Evolutionary conservation across 2,888 invertebrate genomes (phyloP).

Genomic region (Polyploca ridens): DNA sequence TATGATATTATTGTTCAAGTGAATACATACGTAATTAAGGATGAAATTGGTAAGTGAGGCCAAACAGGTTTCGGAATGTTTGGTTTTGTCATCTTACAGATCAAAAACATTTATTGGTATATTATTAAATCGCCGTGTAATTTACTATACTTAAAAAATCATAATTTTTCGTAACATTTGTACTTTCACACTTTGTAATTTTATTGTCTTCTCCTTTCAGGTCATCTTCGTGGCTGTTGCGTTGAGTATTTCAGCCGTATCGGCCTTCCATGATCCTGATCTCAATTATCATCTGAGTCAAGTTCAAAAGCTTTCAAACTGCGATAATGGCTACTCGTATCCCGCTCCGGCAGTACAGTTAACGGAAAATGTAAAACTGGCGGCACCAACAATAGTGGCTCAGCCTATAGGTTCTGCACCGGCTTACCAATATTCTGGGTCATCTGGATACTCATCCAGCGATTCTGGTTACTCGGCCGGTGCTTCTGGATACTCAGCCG

Average conservation of each 20-base stretch:
- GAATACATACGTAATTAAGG: constrained; percentile 32
- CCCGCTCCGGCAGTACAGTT: constrained; percentile 82
- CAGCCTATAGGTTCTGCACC: constrained; percentile 42
- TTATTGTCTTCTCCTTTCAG: constrained; percentile 58
- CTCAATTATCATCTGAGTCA: constrained; percentile 76
- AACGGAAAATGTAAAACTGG: constrained; percentile 62
- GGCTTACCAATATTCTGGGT: constrained; percentile 32
- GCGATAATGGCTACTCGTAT: constrained; percentile 82
- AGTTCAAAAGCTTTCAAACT: constrained; percentile 65
- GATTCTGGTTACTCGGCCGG: constrained; percentile 31
- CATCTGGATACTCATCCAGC: constrained; percentile 39
- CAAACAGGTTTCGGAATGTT: neutral
- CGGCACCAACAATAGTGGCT: constrained; percentile 30
- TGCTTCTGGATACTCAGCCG: constrained; percentile 40
- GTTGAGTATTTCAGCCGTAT: constrained; percentile 53
- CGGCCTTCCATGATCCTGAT: constrained; percentile 78
- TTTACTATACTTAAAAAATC: neutral
- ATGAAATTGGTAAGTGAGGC: constrained; percentile 69
- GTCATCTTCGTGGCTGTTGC: constrained; percentile 50
- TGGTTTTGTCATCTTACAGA: neutral
- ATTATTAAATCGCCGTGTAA: too few species aligned
- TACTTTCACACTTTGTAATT: constrained; percentile 1
- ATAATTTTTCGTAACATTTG: neutral
- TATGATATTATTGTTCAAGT: constrained; percentile 37
- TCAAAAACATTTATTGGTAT: too few species aligned